phyloP scores from a whole-genome alignment of 2,113 vertebrate genomes.

The Gobius niger region DNA sequence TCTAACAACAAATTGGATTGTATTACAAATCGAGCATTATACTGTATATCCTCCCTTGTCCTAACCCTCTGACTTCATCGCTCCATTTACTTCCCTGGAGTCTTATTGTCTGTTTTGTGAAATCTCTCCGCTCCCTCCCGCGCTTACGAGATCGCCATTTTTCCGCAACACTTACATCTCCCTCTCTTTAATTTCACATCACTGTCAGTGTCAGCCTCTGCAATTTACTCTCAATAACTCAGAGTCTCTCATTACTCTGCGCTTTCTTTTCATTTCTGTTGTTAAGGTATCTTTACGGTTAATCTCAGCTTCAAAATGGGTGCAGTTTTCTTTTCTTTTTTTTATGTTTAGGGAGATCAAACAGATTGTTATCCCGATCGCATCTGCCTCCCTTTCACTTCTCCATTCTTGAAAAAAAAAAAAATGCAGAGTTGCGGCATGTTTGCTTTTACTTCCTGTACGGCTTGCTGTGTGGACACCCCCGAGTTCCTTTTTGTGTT shows the following conservation, averaged over 20 bases:
- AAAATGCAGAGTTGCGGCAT: conserved; percentile 23
- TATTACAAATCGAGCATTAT: no score
- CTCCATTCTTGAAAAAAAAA: conserved; percentile 24
- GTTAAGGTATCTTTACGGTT: conserved; percentile 12
- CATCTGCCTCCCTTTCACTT: conserved; percentile 23
- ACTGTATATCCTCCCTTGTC: conserved; percentile 31
- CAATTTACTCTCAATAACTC: conserved; percentile 25
- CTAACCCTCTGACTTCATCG: conserved; percentile 46
- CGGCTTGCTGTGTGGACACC: conserved; percentile 48
- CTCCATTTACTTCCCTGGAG: conserved; percentile 29
- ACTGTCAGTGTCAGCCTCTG: conserved; percentile 38
- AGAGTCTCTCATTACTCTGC: conserved; percentile 32
- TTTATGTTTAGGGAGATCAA: not conserved
- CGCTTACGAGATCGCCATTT: conserved; percentile 30
- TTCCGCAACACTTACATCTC: conserved; percentile 39
- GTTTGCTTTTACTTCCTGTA: conserved; percentile 57
- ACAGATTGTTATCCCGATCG: not conserved
- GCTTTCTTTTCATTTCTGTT: conserved; percentile 15
- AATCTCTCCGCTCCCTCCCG: conserved; percentile 58
- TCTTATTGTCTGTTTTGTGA: conserved; percentile 63
- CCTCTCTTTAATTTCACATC: conserved; percentile 53
- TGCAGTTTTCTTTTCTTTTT: no score
- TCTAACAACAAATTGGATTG: no score
- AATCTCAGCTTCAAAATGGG: not conserved
- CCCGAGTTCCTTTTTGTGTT: conserved; percentile 64